These are phyloP conservation scores for Euzophera pinguis DNA, from an alignment of 2,888 invertebrate species.

Conservation along the genomic window DNA sequence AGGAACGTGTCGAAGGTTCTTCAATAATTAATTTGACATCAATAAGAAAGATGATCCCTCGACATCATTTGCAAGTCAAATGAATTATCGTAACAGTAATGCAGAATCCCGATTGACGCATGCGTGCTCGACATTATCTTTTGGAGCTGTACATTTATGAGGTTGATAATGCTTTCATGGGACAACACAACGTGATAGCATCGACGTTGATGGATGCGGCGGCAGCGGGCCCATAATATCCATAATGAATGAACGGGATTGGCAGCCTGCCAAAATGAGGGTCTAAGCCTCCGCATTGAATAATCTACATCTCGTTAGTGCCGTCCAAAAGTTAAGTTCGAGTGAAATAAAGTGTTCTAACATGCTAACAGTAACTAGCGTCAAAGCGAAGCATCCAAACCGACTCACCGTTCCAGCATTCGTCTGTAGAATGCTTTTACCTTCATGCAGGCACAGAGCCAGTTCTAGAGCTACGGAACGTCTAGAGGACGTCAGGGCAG, in stretches of 20 bases:
- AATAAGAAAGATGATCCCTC: conserved; percentile 51
- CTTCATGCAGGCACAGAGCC: conserved; percentile 68
- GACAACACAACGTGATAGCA: conserved; percentile 27
- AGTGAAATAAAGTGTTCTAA: conserved; percentile 27
- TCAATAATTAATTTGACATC: conserved; percentile 46
- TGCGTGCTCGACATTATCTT: conserved; percentile 48
- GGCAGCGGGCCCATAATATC: conserved; percentile 27
- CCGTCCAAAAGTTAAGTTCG: conserved; percentile 45
- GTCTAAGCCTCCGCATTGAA: conserved; percentile 15
- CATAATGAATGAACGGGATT: conserved; percentile 30
- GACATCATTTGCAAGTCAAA: conserved; percentile 76
- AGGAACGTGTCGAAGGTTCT: conserved; percentile 62
- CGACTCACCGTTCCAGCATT: conserved; percentile 71
- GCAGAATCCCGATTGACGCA: conserved; percentile 37
- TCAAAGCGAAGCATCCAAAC: conserved; percentile 53
- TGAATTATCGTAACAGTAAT: conserved; percentile 63
- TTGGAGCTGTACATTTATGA: conserved; percentile 37
- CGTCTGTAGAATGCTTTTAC: conserved; percentile 73
- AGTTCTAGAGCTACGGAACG: conserved; percentile 66
- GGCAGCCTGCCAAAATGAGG: conserved; percentile 34
- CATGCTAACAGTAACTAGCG: conserved; percentile 19
- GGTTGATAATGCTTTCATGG: conserved; percentile 23
- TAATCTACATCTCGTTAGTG: conserved; percentile 17
- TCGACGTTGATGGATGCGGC: conserved; percentile 49
- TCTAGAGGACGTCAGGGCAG: conserved; percentile 54